Percentiles rank a stretch among this genome's conserved stretches.
phyloP scores from a whole-genome alignment of 2,113 vertebrate species.

The Falcunculus frontatus region DNA sequence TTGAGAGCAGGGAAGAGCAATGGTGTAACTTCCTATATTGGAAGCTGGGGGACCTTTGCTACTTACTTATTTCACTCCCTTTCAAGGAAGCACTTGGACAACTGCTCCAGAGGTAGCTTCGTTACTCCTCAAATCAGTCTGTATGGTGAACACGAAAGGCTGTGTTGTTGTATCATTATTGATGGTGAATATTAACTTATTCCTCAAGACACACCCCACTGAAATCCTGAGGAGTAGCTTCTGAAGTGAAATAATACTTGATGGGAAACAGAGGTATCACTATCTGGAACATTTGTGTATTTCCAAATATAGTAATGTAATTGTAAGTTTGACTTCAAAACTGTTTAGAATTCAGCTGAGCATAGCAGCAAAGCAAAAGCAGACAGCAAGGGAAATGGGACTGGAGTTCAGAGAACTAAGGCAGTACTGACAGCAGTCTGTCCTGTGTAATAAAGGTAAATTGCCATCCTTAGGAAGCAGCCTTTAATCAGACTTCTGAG shows the following conservation, averaged over 20 bases:
- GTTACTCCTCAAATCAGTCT: neutral
- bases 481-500: neutral
- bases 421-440: neutral
- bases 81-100: neutral
- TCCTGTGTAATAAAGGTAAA: neutral
- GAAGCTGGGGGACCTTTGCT: neutral
- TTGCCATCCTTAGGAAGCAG: neutral
- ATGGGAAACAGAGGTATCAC: neutral
- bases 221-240: neutral
- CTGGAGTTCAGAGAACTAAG: neutral
- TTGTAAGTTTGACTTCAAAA: neutral
- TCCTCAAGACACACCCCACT: neutral
- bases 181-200: neutral
- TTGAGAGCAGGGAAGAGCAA: neutral
- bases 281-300: neutral
- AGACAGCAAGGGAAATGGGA: neutral
- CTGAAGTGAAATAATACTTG: neutral
- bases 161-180: neutral
- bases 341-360: neutral
- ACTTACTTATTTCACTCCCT: neutral
- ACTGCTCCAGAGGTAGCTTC: neutral
- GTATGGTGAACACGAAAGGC: neutral
- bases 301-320: neutral
- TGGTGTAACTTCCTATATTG: neutral
- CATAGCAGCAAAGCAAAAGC: neutral